Base-by-base conservation (phyloP, 2,113 vertebrate species). In the Odobenus rosmarus region DNA sequence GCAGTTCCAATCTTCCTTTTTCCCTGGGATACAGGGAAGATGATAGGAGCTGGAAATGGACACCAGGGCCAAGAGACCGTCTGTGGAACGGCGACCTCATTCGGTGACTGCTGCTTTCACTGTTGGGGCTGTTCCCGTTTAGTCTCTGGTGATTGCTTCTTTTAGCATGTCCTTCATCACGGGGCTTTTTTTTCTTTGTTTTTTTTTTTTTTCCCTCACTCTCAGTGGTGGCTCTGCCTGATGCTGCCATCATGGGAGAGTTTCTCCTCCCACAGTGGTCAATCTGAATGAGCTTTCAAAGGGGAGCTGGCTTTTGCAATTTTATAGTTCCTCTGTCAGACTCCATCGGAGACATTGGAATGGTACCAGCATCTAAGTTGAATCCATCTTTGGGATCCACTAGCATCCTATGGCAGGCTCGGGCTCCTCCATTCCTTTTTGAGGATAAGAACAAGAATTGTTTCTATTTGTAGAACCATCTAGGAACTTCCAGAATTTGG, bases 401-500 rank as follows among this genome's bases (percentile, higher is more conserved):
- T 7, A 61, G 16, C 36, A 12, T 72, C 33, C 42, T 15, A 24
- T 23, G 59, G 96, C 24, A 74, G 59, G 5, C 46, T 76, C 23
- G 14, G 39, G 49, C 4, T 49, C 33, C 57, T 90, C 13, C 26
- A 23, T 74, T 92, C 16, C 62, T 51, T 55, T 90, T 59, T 77
- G 19, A 81, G 15, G 28, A n/a, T 46, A 14, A 81, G 62, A 74
- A 82, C 74, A 87, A 86, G 42, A 94, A 55, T 61, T 39, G 89
- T 69, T 90, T 84, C 36, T 88, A 3, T 59, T 89, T 90, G 42
- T 87, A 83, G 80, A 77, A 19, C 19, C 33, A 69, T 9, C 26
- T 81, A 96, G 93, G 93, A 96, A 3, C 36, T 80, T 96, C 8
- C 33, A 92, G 79, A 96, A 90, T 83, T 83, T 82, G 51, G 8